These are phyloP conservation scores for Cranoglanis bouderius DNA, from an alignment of 2,113 vertebrate genomes.

Conservation along the genomic window DNA sequence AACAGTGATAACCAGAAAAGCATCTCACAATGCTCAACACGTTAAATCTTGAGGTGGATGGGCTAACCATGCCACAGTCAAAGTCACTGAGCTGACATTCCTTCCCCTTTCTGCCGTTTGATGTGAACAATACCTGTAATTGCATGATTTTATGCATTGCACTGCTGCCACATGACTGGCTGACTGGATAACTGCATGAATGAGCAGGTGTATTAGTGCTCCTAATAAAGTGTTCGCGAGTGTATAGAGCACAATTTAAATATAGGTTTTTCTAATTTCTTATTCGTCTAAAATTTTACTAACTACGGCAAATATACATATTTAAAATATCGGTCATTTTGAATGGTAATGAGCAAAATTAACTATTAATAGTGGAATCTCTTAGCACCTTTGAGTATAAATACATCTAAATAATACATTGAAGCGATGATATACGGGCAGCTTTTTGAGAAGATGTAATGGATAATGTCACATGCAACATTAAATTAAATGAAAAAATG, in stretches of 20 bases:
- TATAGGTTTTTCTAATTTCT: not conserved
- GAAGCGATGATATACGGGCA: not conserved
- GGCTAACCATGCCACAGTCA: too few species aligned
- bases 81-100: too few species aligned
- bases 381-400: constrained; percentile 2
- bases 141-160: not conserved
- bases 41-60: not conserved
- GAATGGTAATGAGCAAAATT: not conserved
- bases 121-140: not conserved
- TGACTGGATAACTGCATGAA: not conserved
- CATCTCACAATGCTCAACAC: not conserved
- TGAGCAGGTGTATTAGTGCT: not conserved
- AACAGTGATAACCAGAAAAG: not conserved
- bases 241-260: not conserved
- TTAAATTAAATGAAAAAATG: not conserved
- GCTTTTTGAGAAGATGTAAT: constrained; percentile 13
- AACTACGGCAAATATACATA: not conserved
- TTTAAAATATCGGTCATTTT: too few species aligned
- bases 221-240: not conserved
- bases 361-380: not conserved
- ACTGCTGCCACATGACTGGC: not conserved
- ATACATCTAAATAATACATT: constrained; percentile 20
- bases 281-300: not conserved
- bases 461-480: constrained; percentile 46
- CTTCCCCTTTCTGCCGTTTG: too few species aligned